Base-by-base conservation (phyloP, 1,140 invertebrate genomes). In the Chelonus insularis region DNA sequence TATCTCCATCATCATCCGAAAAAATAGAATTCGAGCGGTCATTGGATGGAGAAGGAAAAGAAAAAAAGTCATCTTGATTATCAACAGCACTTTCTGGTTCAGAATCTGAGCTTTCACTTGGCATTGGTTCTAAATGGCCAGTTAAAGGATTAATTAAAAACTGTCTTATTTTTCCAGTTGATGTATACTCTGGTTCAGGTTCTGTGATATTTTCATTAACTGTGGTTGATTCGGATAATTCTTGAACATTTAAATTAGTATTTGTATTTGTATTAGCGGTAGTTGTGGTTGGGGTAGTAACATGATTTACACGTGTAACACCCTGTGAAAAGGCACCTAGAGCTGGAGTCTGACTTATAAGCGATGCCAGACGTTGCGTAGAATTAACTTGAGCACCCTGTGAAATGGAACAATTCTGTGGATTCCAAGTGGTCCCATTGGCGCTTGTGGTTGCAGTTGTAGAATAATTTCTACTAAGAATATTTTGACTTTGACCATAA, bases 61-160 rank as follows among this genome's bases (percentile, higher is more conserved):
- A 80, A 76, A 84, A 85, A 75, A 84, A 83, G 66, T 82, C 79
- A 59, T 83, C 82, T 23, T 84, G 81, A 68, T 82, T 84, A 62
- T 80, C 80, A n/a, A 78, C 74, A 23, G 80, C 78, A 57, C 79
- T 82, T 43, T 84, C 83, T 4, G 78, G 73, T 14, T 81, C 75
- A 0, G 80, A 82, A 20, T 82, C 80, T 9, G 80, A 81, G 45
- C 84, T 85, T 63, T 91, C 89, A 65, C 85, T 89, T 3, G 87
- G 86, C 85, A 91, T 88, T 1, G 90, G 90, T 75, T 95, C 93
- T 67, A 96, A 76, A 65, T 91, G 87, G 9, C 93, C 93, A 4
- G 93, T 94, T 63, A 93, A 83, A 3, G 93, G 93, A 83, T 95
- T 96, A 29, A 95, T 92, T 1, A 95, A 85, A 82, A 91, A 91